Conservation (phyloP, 2,113 vertebrate species). For the Eulemur rufifrons region DNA sequence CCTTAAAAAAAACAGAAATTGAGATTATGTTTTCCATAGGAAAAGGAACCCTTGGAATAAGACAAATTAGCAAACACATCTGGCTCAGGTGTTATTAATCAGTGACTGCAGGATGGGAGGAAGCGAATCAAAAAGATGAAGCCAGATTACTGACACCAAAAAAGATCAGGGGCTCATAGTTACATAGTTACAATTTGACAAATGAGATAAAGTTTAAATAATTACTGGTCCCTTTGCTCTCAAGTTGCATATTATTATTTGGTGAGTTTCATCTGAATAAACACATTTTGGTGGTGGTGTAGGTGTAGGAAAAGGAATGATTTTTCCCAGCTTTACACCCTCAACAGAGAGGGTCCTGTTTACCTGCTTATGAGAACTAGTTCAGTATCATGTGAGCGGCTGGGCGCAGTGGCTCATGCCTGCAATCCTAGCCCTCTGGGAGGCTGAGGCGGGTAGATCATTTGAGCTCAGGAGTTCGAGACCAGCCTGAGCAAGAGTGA, state of each 20-base stretch:
- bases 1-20: not conserved
- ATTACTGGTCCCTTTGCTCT: constrained; percentile 29
- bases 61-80: constrained; percentile 23
- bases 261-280: constrained; percentile 30
- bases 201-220: constrained; percentile 39
- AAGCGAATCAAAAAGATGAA: constrained; percentile 1
- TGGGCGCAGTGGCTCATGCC: too few species aligned
- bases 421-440: too few species aligned
- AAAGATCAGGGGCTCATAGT: not conserved
- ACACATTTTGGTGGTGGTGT: not conserved
- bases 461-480: too few species aligned
- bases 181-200: not conserved
- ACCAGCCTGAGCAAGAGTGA: too few species aligned
- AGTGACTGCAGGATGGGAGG: not conserved
- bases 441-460: too few species aligned
- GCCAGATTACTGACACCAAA: not conserved
- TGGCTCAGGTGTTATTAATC: not conserved
- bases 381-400: constrained; percentile 14
- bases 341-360: not conserved
- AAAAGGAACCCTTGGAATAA: not conserved
- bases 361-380: constrained; percentile 38
- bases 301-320: not conserved
- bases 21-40: not conserved
- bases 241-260: constrained; percentile 4
- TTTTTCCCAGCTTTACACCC: not conserved